phyloP scores from a whole-genome alignment of 2,888 invertebrate species.

The Leucania comma region DNA sequence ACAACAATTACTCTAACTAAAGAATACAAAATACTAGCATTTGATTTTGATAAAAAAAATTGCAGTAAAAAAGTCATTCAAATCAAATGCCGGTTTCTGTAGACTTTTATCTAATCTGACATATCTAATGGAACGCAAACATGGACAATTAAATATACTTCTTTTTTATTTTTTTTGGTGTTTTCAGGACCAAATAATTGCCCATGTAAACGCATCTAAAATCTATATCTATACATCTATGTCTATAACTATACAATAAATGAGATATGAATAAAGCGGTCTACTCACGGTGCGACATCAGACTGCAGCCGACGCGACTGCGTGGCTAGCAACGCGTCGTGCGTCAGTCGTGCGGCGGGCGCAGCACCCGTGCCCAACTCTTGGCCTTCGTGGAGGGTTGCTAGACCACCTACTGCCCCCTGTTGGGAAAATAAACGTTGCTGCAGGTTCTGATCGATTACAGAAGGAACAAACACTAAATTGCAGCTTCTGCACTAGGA shows the following conservation, averaged over 20 bases:
- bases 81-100: constrained; percentile 42
- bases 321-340: constrained; percentile 95
- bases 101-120: constrained; percentile 46
- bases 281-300: constrained; percentile 90
- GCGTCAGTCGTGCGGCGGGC: constrained; percentile 92
- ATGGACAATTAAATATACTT: not conserved
- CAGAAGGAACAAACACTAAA: not conserved
- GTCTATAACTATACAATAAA: constrained; percentile 15
- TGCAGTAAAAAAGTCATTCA: not conserved
- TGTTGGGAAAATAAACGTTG: constrained; percentile 19
- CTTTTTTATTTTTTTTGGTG: not conserved
- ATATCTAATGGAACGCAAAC: constrained; percentile 49
- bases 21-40: constrained; percentile 57
- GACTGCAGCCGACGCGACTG: constrained; percentile 93
- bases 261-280: constrained; percentile 17
- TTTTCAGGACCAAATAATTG: constrained; percentile 3
- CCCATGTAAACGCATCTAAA: not conserved
- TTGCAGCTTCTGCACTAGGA: not conserved
- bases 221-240: constrained; percentile 35
- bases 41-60: constrained; percentile 9
- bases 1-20: constrained; percentile 45
- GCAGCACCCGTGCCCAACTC: constrained; percentile 92
- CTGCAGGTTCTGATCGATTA: not conserved
- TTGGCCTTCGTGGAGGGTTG: constrained; percentile 96
- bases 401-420: constrained; percentile 91